Base-by-base conservation (phyloP, 1,140 invertebrate species). In the Onthophagus taurus region DNA sequence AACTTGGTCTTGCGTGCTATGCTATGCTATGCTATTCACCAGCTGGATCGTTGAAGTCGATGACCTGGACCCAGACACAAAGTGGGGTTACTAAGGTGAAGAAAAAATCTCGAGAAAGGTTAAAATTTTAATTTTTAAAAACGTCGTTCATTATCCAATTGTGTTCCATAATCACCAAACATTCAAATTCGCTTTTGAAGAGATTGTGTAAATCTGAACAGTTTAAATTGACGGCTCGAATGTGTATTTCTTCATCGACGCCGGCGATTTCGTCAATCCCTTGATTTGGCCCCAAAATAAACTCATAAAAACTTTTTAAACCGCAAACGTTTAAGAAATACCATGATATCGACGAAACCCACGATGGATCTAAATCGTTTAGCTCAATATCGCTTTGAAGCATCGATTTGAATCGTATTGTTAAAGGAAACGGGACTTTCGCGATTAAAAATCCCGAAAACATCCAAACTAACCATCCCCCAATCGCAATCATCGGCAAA, bases 391-490 rank as follows among this genome's bases (percentile, higher is more conserved):
- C 95, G 59, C 94, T 72, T 73, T 99, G 96, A 44, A 99, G 70
- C 96, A 99, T 99, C 4, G 93, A 91, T 66, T 98, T 99, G 63
- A 98, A 99, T 14, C 93, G 77, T 13, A 97, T 69, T 0, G 96
- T 99, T 31, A 99, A 63, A 0, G 95, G 96, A 67, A 98, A 98
- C 43, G 95, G 95, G 9, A 98, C 94, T 73, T 95, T 96, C 11
- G 91, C 84, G 87, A 61, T 46, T 66, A 99, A 84, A 67, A 99
- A 99, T 35, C 95, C 95, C 45, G 93, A 97, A 66, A 99, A 98
- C 70, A 96, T 97, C 94, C 94, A 99, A 64, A 98, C 98, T 54
- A 99, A 98, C 95, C 95, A 98, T 14, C 86, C 94, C 58, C 94
- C 94, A 55, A 97, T 96, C 0, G 97, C 75, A 48, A 97, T 91